These are phyloP conservation scores for Ichneumoninae sp. DNA, from an alignment of 2,888 invertebrate species.

Conservation along the genomic window DNA sequence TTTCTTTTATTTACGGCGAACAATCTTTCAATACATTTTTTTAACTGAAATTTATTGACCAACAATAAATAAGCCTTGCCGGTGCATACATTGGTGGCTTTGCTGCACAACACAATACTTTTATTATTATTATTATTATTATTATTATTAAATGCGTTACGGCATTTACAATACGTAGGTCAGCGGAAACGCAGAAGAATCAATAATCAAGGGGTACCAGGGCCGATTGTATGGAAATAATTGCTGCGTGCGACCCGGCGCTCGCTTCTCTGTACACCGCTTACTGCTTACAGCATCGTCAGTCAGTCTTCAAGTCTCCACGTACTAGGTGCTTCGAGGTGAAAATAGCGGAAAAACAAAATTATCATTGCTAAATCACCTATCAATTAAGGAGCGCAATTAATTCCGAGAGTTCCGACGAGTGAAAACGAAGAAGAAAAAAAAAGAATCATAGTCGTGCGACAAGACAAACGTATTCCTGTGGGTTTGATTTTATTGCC, in stretches of 20 bases:
- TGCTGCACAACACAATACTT: background rate
- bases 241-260: constrained; percentile 37
- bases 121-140: background rate
- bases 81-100: background rate
- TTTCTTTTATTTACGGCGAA: background rate
- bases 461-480: background rate
- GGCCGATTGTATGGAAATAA: constrained; percentile 55
- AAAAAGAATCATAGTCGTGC: background rate
- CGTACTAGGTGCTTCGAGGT: background rate
- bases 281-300: constrained; percentile 6
- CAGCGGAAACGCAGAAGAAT: constrained; percentile 44
- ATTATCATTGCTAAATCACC: background rate
- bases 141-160: background rate
- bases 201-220: constrained; percentile 37
- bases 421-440: background rate
- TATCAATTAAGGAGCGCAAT: background rate
- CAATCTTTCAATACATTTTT: background rate
- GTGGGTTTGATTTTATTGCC: constrained; percentile 54
- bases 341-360: constrained; percentile 17
- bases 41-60: background rate
- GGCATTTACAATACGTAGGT: constrained; percentile 28
- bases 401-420: background rate
- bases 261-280: background rate
- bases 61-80: background rate
- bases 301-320: constrained; percentile 55